Evolutionary conservation across 2,797 vertebrate genomes (phyloP).

Genomic region (Myripristis jacobus): DNA sequence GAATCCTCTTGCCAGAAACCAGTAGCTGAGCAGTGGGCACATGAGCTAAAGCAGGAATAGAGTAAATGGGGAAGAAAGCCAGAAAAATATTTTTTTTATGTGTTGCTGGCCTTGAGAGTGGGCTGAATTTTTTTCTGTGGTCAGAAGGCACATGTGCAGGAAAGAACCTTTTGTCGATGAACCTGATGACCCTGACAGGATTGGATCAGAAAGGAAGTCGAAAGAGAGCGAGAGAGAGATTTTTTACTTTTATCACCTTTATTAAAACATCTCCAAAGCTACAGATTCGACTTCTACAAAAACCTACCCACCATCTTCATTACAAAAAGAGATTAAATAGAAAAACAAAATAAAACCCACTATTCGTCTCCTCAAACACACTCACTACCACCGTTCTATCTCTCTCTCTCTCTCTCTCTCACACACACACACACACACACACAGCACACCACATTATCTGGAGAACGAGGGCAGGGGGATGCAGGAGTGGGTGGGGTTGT

Average conservation of each 20-base stretch:
- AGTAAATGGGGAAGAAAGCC: background rate
- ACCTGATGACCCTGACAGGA: background rate
- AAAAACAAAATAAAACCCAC: too few relatives aligned
- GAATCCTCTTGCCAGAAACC: conserved; percentile 22
- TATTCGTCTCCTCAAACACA: too few relatives aligned
- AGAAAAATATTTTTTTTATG: background rate
- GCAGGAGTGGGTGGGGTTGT: background rate
- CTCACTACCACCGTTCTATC: too few relatives aligned
- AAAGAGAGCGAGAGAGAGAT: conserved; percentile 4
- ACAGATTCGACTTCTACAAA: too few relatives aligned
- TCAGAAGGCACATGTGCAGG: background rate
- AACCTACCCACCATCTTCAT: too few relatives aligned
- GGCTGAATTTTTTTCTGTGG: background rate
- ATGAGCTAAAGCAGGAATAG: conserved; percentile 13
- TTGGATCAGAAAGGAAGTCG: background rate
- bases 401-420: too few relatives aligned
- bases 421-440: too few relatives aligned
- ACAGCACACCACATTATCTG: too few relatives aligned
- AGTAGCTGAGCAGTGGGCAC: background rate
- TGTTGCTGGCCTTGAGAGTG: background rate
- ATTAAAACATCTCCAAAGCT: too few relatives aligned
- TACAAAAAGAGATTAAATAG: too few relatives aligned
- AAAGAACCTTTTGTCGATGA: background rate
- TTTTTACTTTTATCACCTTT: too few relatives aligned
- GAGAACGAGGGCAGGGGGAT: background rate